Base-by-base conservation (phyloP, 2,888 invertebrate genomes). In the Eilema caniola region DNA sequence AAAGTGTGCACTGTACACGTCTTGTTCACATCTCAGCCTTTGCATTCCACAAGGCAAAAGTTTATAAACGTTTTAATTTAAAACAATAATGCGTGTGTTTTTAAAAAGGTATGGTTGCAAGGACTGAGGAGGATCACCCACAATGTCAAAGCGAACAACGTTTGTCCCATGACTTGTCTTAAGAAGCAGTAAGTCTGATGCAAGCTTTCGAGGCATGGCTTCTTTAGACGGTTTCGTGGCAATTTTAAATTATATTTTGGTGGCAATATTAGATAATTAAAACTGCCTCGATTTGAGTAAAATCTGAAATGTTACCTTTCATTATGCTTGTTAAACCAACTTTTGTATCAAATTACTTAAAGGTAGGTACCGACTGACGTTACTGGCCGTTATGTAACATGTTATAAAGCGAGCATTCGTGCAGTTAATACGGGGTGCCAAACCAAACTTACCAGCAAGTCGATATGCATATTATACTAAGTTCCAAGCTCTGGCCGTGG, bases 101-200 rank as follows among this genome's bases (percentile, higher is more conserved):
- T 74, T 70, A 77, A 81, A 88, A 97, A 99, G 99, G 97, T 97
- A 91, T 99, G 99, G 99, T 97, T 99, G 96, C 97, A 98, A 92
- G 98, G 98, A 82, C 96, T 99, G 87, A 97, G 99, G 94, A 97
- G 97, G 95, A 98, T 99, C 92, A 99, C 99, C 78, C 99, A 99
- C 96, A 99, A 99, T 96, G 99, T 98, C 88, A 99, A 99, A 96
- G 99, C 99, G 87, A 99, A 99, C 96, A 99, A 99, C 96, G 97
- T 99, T 88, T 99, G 99, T 94, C 99, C 99, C 71, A 98, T 99
- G 98, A 99, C 99, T 86, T 99, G 99, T 96, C 97, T 99, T 86
- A 98, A 98, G 96, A 99, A 99, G 96, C 99, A 99, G 99, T 99
- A 97, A 98, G 99, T 98, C 70, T 57, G 64, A 73, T 66, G 68